Conservation (phyloP, 2,888 invertebrate genomes). For the Eupithecia exiguata region DNA sequence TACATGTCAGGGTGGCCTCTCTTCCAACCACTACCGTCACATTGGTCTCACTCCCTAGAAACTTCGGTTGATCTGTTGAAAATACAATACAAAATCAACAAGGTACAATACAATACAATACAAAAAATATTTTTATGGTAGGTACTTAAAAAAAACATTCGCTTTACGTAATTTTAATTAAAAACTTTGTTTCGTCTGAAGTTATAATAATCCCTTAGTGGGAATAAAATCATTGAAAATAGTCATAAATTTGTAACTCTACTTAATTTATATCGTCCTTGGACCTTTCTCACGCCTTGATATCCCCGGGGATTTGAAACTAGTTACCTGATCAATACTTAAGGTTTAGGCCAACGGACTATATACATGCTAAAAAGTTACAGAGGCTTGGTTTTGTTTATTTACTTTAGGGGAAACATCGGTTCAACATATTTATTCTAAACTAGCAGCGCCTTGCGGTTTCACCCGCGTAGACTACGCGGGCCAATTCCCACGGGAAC, state of each 20-base stretch:
- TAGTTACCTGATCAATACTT: constrained; percentile 24
- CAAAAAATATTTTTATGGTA: no score
- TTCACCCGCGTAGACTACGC: no score
- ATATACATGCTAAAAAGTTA: constrained; percentile 4
- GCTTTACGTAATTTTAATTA: neutral
- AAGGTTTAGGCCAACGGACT: constrained; percentile 11
- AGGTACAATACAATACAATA: no score
- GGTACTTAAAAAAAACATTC: neutral
- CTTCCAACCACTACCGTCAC: constrained; percentile 68
- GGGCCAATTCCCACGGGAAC: no score
- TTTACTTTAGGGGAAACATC: no score
- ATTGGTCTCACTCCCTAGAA: constrained; percentile 61
- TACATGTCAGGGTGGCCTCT: constrained; percentile 68
- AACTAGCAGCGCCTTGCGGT: no score
- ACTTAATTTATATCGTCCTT: constrained; percentile 21
- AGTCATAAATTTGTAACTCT: constrained; percentile 8
- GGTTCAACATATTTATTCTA: no score
- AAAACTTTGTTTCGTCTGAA: neutral
- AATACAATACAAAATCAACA: constrained; percentile 12
- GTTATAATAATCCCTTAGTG: constrained; percentile 1
- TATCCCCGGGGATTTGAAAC: constrained; percentile 22
- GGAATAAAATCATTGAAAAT: constrained; percentile 17
- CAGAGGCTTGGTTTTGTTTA: neutral
- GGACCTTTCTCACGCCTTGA: constrained; percentile 22
- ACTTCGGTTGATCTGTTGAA: constrained; percentile 63